phyloP scores from a whole-genome alignment of 2,113 vertebrate species.

The Vidua macroura region DNA sequence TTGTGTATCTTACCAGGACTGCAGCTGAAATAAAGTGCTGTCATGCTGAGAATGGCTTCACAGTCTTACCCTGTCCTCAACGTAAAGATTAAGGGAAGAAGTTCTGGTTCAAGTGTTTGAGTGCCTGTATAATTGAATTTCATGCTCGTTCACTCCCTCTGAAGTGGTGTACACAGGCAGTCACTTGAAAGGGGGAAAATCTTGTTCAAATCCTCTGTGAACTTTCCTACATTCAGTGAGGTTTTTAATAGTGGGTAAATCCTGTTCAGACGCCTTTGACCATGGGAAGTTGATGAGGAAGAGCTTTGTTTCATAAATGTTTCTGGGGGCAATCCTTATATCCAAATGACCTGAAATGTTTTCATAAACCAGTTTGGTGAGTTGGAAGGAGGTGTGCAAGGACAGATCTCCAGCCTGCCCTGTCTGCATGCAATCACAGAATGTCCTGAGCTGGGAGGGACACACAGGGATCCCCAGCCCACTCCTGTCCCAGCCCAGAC shows the following conservation, averaged over 20 bases:
- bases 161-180: conserved; percentile 93
- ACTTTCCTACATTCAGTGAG: conserved; percentile 53
- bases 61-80: conserved; percentile 65
- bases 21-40: conserved; percentile 65
- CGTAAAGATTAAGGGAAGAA: conserved; percentile 84
- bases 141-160: conserved; percentile 88
- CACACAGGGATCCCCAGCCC: neutral
- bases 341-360: neutral
- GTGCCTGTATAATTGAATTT: conserved; percentile 91
- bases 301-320: neutral
- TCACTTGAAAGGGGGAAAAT: conserved; percentile 86
- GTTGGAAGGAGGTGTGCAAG: neutral
- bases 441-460: neutral
- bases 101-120: conserved; percentile 79
- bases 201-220: conserved; percentile 75
- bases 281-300: neutral
- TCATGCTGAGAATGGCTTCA: conserved; percentile 53
- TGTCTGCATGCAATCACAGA: neutral
- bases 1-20: conserved; percentile 46
- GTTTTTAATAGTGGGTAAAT: neutral
- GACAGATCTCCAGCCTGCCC: neutral
- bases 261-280: neutral
- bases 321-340: neutral
- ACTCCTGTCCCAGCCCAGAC: neutral
- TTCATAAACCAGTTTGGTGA: rapidly evolving